Evolutionary conservation across 2,888 invertebrate species (phyloP), one percentile per base, ranked within the genome.

Genomic region (Meteorus cinctellus): DNA sequence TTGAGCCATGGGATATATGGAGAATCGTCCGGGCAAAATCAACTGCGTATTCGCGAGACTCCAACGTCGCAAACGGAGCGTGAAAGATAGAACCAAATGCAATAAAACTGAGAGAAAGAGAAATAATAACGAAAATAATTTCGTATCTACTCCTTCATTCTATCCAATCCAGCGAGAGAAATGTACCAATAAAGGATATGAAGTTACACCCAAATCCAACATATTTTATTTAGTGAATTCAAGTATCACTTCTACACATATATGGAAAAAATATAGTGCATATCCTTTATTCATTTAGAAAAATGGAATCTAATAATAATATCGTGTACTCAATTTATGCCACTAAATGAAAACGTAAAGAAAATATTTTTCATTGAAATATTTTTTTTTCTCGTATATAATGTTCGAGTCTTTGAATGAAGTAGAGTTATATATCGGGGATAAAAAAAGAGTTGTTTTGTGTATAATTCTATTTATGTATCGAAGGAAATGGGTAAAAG

Each of bases 101-200:
- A 19, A 55, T 55, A 19, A 48, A 55, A 19, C 6, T 4, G n/a
- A 6, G 55, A 55, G 6, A 55, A 55, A 55, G 19, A 55, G 19
- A 24, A 55, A 55, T 19, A 55, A 55, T 19, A 55, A 8, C 8
- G 10, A 55, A 8, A 55, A 55, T 19, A 55, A 72, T 31, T 76
- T 76, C 68, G 72, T 76, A 72, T 72, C 72, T 68, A 62, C 45
- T 72, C 62, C 62, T 63, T 63, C 29, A 31, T 63, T 63, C 27
- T 31, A n/a, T 63, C 29, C 29, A 31, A 63, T 16, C 6, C 27
- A 63, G 29, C n/a, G 63, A 63, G 16, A 4, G 16, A 31, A 63
- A 31, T 63, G 1, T 63, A n/a, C n/a, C 19, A n/a, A 55, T 55
- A 8, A 8, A 5, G 24, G 6, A 19, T n/a, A 19, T n/a, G 19